A percentile compares a stretch with the other conserved stretches of the same genome.
Conservation (phyloP, 2,888 invertebrate genomes). For the Magallana nippona region DNA sequence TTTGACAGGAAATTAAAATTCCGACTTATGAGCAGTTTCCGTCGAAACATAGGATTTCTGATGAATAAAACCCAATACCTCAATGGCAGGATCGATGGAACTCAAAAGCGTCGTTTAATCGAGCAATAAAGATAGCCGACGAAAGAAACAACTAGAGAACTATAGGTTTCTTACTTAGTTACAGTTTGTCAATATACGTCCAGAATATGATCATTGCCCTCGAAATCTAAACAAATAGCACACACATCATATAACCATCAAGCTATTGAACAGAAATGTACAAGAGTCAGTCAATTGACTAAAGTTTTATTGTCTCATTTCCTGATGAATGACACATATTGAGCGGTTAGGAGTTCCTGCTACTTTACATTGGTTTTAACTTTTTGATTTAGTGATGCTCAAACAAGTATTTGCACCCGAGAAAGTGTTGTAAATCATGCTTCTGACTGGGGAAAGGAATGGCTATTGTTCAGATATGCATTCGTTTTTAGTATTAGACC, state of each 20-base stretch:
- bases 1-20: constrained; percentile 7
- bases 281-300: constrained; percentile 20
- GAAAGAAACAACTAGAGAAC: background rate
- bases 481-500: background rate
- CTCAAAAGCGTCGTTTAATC: constrained; percentile 1
- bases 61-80: background rate
- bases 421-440: constrained; percentile 17
- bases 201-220: background rate
- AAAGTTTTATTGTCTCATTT: constrained; percentile 1
- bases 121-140: background rate
- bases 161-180: background rate
- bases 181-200: constrained; percentile 20
- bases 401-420: constrained; percentile 3
- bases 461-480: constrained; percentile 27
- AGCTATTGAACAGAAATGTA: background rate
- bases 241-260: constrained; percentile 31
- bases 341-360: constrained; percentile 10
- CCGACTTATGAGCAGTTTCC: background rate
- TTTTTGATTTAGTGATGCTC: constrained; percentile 25
- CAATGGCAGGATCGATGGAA: background rate
- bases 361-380: background rate
- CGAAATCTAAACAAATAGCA: constrained; percentile 18
- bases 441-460: background rate
- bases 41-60: background rate
- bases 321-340: constrained; percentile 19